phyloP scores from a whole-genome alignment of 2,888 invertebrate species.

The Latheticus oryzae region DNA sequence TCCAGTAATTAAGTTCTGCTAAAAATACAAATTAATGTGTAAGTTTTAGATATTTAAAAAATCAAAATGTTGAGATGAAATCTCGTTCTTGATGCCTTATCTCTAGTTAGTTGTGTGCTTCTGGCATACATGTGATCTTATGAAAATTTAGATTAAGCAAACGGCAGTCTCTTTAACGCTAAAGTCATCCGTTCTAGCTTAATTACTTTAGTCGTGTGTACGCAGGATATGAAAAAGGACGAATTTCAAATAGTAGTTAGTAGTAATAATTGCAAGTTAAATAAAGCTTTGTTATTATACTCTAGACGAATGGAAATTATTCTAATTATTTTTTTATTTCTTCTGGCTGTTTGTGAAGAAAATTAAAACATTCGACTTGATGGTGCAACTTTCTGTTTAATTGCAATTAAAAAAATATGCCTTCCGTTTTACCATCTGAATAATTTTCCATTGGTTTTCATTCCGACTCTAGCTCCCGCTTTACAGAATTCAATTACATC shows the following conservation, averaged over 20 bases:
- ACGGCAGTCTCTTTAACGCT: background rate
- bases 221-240: slow-evolving; percentile 6
- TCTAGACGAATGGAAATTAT: no score
- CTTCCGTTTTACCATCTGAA: background rate
- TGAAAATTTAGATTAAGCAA: slow-evolving; percentile 4
- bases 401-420: slow-evolving; percentile 4
- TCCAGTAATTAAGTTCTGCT: slow-evolving; percentile 19
- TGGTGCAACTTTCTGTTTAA: slow-evolving; percentile 6
- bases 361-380: slow-evolving; percentile 3
- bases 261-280: no score
- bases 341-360: slow-evolving; percentile 1
- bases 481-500: slow-evolving; percentile 16
- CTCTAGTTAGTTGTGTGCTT: slow-evolving; percentile 4
- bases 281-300: no score
- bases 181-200: slow-evolving; percentile 2
- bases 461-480: no score
- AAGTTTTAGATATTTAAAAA: no score
- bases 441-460: slow-evolving; percentile 4
- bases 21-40: no score
- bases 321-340: slow-evolving; percentile 5
- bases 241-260: slow-evolving; percentile 11
- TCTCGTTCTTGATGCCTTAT: slow-evolving; percentile 3
- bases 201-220: slow-evolving; percentile 2
- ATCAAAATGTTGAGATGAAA: no score
- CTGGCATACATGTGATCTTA: no score